These are phyloP conservation scores for Gerris lacustris DNA, from an alignment of 2,888 invertebrate genomes.

Conservation along the genomic window DNA sequence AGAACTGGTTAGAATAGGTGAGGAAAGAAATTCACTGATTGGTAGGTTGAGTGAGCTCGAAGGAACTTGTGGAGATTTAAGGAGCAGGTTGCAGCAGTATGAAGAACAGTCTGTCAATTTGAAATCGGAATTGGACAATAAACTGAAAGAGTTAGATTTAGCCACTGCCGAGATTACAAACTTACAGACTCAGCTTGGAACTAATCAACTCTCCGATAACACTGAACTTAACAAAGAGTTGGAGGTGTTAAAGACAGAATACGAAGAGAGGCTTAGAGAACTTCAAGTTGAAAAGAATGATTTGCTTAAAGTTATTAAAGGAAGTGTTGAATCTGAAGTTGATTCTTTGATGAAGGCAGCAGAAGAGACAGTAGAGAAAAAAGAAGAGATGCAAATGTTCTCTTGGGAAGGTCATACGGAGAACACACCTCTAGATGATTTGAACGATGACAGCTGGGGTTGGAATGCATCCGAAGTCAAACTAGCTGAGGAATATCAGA, in stretches of 20 bases:
- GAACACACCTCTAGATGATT: slow-evolving; percentile 13
- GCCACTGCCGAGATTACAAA: slow-evolving; percentile 13
- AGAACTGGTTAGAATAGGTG: slow-evolving; percentile 20
- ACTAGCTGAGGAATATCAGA: slow-evolving; percentile 42
- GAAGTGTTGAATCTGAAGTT: not conserved
- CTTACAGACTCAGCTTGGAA: slow-evolving; percentile 2
- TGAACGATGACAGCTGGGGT: slow-evolving; percentile 49
- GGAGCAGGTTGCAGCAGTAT: slow-evolving; percentile 18
- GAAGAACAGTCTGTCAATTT: slow-evolving; percentile 19
- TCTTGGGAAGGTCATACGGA: slow-evolving; percentile 13
- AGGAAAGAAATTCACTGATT: slow-evolving; percentile 25
- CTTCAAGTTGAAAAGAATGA: slow-evolving; percentile 32
- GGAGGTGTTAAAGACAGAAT: slow-evolving; percentile 18
- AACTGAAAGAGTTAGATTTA: slow-evolving; percentile 17
- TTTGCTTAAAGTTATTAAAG: slow-evolving; percentile 35
- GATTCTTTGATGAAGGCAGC: not conserved
- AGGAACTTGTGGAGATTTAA: slow-evolving; percentile 23
- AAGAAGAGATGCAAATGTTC: slow-evolving; percentile 12
- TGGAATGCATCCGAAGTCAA: slow-evolving; percentile 45
- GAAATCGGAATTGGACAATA: slow-evolving; percentile 18
- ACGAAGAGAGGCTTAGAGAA: slow-evolving; percentile 20
- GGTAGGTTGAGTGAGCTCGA: slow-evolving; percentile 26
- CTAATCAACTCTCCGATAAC: not conserved
- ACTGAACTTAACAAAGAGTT: slow-evolving; percentile 11
- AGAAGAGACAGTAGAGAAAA: slow-evolving; percentile 37